Conservation (phyloP, 2,888 invertebrate species). For the Andrena minutula region DNA sequence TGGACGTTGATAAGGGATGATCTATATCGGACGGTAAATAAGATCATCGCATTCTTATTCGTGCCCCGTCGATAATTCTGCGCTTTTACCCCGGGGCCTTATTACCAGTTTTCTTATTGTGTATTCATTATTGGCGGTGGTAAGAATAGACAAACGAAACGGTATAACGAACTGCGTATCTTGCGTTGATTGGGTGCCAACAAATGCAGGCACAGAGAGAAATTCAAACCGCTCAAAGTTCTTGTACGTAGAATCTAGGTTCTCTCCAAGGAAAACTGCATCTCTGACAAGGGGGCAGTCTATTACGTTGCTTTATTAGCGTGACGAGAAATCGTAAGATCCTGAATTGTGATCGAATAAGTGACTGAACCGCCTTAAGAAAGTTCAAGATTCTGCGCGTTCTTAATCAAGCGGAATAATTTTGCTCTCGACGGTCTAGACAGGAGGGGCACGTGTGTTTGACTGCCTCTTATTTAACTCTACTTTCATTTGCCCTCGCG, state of each 20-base stretch:
- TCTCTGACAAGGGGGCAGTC: not conserved
- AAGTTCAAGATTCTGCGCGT: not conserved
- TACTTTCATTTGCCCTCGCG: constrained; percentile 40
- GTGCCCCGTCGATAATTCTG: constrained; percentile 17
- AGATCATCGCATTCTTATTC: not conserved
- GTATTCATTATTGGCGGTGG: not conserved
- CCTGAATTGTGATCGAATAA: not conserved
- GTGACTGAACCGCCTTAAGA: not conserved
- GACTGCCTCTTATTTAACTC: constrained; percentile 2
- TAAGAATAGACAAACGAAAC: constrained; percentile 14
- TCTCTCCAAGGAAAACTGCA: not conserved
- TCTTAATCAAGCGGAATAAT: not conserved
- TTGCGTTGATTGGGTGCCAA: not conserved
- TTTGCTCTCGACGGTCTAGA: constrained; percentile 9
- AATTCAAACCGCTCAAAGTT: constrained; percentile 14
- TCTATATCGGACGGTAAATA: constrained; percentile 8
- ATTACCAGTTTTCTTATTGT: not conserved
- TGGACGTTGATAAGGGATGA: not conserved
- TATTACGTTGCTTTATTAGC: not conserved
- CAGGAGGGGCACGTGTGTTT: constrained; percentile 32
- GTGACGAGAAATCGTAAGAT: not conserved
- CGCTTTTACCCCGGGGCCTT: not conserved
- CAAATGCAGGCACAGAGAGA: constrained; percentile 23
- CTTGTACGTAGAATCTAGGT: not conserved
- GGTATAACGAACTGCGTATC: constrained; percentile 6